A percentile compares a stretch with the other conserved stretches of the same genome.
Conservation (phyloP, 2,888 invertebrate species). For the Chrysomela aeneicollis region DNA sequence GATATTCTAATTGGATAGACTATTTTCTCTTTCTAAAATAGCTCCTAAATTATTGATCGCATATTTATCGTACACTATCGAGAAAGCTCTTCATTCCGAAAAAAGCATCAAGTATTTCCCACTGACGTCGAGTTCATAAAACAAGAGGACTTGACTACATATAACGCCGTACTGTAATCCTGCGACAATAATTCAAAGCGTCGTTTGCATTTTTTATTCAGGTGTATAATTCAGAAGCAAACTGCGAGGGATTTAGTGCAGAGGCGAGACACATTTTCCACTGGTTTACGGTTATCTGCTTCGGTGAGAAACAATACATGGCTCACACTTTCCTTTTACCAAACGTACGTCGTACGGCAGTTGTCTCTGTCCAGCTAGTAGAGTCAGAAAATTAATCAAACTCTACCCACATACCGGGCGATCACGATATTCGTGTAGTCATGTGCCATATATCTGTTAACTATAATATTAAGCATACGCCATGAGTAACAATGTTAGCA, state of each 20-base stretch:
- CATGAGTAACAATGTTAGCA: too few relatives aligned
- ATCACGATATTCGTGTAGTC: too few relatives aligned
- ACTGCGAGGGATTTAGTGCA: slow-evolving; percentile 52
- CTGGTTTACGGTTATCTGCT: slow-evolving; percentile 60
- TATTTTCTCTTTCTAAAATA: too few relatives aligned
- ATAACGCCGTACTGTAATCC: slow-evolving; percentile 40
- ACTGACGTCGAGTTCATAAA: not conserved
- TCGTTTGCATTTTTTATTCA: slow-evolving; percentile 55
- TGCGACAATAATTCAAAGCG: slow-evolving; percentile 47
- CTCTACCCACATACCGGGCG: too few relatives aligned
- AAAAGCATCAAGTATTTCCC: too few relatives aligned
- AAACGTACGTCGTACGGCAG: too few relatives aligned
- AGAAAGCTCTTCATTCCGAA: slow-evolving; percentile 12
- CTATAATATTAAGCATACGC: too few relatives aligned
- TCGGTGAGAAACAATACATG: slow-evolving; percentile 62
- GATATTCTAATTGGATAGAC: too few relatives aligned
- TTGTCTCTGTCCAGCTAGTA: too few relatives aligned
- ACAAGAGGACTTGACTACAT: slow-evolving; percentile 16
- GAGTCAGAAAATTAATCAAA: too few relatives aligned
- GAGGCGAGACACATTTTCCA: slow-evolving; percentile 59
- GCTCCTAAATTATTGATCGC: not conserved
- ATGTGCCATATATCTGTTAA: too few relatives aligned
- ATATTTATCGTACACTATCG: too few relatives aligned
- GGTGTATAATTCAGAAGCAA: slow-evolving; percentile 51
- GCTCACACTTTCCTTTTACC: slow-evolving; percentile 50